These are phyloP conservation scores for Micrasema minimum DNA, from an alignment of 1,140 invertebrate species.

Conservation along the genomic window DNA sequence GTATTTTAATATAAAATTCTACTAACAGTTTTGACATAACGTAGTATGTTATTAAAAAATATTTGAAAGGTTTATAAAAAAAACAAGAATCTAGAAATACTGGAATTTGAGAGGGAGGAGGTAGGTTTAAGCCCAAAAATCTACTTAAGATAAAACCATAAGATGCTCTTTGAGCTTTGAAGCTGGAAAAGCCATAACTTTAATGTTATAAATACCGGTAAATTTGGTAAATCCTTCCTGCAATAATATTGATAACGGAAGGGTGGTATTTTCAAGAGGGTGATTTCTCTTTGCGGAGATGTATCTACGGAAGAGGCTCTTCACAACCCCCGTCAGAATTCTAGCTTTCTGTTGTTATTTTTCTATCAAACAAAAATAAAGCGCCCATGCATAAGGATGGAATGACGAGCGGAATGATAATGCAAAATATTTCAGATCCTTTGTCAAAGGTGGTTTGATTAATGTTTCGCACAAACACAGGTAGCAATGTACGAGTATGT, in stretches of 20 bases:
- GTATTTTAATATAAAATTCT: too few relatives aligned
- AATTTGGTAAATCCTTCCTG: slow-evolving; percentile 32
- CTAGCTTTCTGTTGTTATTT: slow-evolving; percentile 52
- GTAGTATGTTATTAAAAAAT: too few relatives aligned
- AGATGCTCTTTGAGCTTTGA: too few relatives aligned
- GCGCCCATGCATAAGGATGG: slow-evolving; percentile 40
- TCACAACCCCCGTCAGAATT: slow-evolving; percentile 33
- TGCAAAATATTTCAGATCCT: slow-evolving; percentile 54
- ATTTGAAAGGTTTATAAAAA: too few relatives aligned
- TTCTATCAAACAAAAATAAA: slow-evolving; percentile 54
- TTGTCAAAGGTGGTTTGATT: slow-evolving; percentile 54
- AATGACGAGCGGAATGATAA: slow-evolving; percentile 47
- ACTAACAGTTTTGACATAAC: too few relatives aligned
- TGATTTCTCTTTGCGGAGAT: slow-evolving; percentile 40
- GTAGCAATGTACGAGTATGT: slow-evolving; percentile 1
- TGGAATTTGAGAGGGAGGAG: too few relatives aligned
- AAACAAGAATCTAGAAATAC: too few relatives aligned
- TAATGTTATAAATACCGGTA: slow-evolving; percentile 15
- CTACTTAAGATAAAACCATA: too few relatives aligned
- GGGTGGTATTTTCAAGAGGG: slow-evolving; percentile 4
- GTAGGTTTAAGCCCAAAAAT: too few relatives aligned
- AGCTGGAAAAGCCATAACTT: too few relatives aligned
- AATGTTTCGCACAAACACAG: slow-evolving; percentile 43
- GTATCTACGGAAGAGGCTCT: slow-evolving; percentile 28
- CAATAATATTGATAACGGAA: slow-evolving; percentile 39